Evolutionary conservation across 2,888 invertebrate species (phyloP).

Genomic region (Zelleria hepariella): DNA sequence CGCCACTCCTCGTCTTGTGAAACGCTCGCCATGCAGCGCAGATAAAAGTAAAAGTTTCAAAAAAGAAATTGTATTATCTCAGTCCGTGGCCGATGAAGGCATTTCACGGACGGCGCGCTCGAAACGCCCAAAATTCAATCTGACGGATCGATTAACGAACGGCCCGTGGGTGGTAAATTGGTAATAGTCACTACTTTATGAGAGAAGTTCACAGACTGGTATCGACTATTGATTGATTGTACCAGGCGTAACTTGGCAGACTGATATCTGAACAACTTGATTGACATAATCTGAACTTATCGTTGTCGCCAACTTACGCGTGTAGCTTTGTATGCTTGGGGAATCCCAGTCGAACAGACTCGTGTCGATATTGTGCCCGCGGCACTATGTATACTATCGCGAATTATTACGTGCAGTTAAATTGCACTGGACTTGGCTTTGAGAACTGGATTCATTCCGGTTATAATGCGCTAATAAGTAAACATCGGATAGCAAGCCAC

Average conservation of each 20-base stretch:
- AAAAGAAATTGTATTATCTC: not conserved
- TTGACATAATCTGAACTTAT: too few species aligned
- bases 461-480: not conserved
- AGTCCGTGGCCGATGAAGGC: not conserved
- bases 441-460: not conserved
- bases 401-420: not conserved
- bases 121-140: not conserved
- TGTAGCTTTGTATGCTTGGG: not conserved
- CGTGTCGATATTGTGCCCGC: not conserved
- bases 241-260: too few species aligned
- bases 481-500: not conserved
- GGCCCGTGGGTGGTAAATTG: not conserved
- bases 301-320: too few species aligned
- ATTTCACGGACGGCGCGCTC: not conserved
- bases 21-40: not conserved
- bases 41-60: not conserved
- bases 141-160: not conserved
- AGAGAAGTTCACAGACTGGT: not conserved
- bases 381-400: not conserved
- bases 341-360: not conserved
- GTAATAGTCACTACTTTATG: too few species aligned
- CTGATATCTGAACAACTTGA: too few species aligned
- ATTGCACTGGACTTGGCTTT: not conserved
- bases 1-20: not conserved
- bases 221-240: too few species aligned